These are phyloP conservation scores for Carcina quercana DNA, from an alignment of 2,888 invertebrate species.

Conservation along the genomic window DNA sequence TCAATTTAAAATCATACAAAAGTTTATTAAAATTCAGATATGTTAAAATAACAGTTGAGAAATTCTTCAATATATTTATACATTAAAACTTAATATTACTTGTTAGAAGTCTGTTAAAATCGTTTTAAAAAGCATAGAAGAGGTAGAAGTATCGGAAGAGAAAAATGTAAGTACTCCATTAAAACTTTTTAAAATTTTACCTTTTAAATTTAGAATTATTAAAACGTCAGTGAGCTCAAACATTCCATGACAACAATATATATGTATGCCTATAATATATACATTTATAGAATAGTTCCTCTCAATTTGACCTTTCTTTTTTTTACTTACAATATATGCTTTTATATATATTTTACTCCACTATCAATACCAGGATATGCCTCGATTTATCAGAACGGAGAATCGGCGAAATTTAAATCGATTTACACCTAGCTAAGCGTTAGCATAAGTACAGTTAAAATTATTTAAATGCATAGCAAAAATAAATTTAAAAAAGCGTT, in stretches of 20 bases:
- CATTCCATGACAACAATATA: conserved; percentile 35
- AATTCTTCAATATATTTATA: neutral
- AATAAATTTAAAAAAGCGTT: conserved; percentile 42
- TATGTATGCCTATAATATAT: conserved; percentile 46
- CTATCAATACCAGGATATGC: conserved; percentile 61
- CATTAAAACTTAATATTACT: conserved; percentile 5
- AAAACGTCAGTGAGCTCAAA: conserved; percentile 24
- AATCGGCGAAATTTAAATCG: conserved; percentile 16
- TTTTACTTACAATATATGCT: conserved; percentile 56
- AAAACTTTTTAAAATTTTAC: no score
- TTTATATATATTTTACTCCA: conserved; percentile 32
- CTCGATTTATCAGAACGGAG: conserved; percentile 28
- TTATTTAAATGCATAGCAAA: conserved; percentile 52
- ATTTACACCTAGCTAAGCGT: conserved; percentile 29
- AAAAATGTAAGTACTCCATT: conserved; percentile 22
- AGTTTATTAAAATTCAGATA: conserved; percentile 13
- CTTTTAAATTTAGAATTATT: conserved; percentile 13
- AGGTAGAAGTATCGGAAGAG: conserved; percentile 30
- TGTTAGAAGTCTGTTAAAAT: conserved; percentile 8
- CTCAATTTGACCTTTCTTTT: conserved; percentile 70
- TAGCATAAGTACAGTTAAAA: conserved; percentile 28
- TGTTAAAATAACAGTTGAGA: no score
- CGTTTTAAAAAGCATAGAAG: conserved; percentile 19
- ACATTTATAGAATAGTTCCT: conserved; percentile 69
- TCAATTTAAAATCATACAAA: conserved; percentile 12